Conservation (phyloP, 2,888 invertebrate species). For the Ferdinandea cuprea region DNA sequence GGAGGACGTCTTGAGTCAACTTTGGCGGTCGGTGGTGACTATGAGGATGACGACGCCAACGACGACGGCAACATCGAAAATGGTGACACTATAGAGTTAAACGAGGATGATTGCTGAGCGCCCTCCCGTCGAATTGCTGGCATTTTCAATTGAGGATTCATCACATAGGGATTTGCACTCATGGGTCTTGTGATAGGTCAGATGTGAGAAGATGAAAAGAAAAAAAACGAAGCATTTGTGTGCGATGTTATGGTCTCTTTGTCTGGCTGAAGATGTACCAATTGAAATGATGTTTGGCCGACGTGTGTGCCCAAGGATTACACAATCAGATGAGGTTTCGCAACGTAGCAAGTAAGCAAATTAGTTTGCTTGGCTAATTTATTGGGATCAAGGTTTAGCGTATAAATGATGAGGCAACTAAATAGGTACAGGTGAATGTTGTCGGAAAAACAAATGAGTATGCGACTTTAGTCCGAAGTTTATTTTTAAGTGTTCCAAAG, state of each 20-base stretch:
- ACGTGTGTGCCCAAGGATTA: not conserved
- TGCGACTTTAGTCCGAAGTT: too few relatives aligned
- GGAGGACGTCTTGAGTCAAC: conserved; percentile 24
- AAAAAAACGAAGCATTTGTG: conserved; percentile 23
- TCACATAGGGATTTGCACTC: conserved; percentile 63
- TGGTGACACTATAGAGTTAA: conserved; percentile 16
- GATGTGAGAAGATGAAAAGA: conserved; percentile 28
- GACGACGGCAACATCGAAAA: conserved; percentile 1
- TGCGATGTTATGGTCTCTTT: conserved; percentile 11
- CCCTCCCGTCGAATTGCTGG: conserved; percentile 39
- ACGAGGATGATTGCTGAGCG: not conserved
- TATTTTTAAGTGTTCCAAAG: too few relatives aligned
- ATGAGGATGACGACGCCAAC: not conserved
- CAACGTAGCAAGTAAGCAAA: conserved; percentile 17
- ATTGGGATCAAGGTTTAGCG: conserved; percentile 6
- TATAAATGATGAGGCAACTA: not conserved
- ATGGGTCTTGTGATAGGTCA: conserved; percentile 47
- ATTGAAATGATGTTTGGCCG: not conserved
- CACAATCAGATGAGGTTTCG: conserved; percentile 1
- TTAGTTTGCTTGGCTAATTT: conserved; percentile 1
- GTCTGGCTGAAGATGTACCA: conserved; percentile 2
- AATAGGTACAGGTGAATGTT: not conserved
- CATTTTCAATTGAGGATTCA: conserved; percentile 62
- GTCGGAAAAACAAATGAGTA: not conserved
- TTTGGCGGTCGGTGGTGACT: conserved; percentile 2